phyloP scores from a whole-genome alignment of 2,113 vertebrate genomes.

The Marmota flaviventris region DNA sequence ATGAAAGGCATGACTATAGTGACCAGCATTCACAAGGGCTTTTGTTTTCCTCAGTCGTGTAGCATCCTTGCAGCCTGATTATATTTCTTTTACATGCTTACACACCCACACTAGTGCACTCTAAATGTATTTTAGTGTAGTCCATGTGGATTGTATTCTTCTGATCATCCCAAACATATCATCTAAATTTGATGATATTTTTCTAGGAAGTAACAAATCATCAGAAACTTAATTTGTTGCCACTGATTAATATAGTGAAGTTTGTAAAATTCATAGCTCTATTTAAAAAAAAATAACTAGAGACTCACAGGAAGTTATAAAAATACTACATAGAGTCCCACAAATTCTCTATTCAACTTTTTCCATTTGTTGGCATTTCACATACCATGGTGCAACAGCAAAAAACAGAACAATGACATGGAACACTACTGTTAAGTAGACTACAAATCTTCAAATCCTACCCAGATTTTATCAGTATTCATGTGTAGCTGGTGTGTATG shows the following conservation, averaged over 20 bases:
- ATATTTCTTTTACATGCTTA: not conserved
- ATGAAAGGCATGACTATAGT: no score
- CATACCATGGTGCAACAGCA: not conserved
- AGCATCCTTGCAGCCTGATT: not conserved
- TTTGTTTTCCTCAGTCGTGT: not conserved
- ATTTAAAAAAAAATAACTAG: conserved; percentile 55
- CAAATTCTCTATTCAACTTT: not conserved
- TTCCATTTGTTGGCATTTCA: not conserved
- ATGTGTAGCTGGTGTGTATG: not conserved
- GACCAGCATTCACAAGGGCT: not conserved
- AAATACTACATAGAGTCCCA: not conserved
- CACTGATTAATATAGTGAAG: not conserved
- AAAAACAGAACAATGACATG: not conserved
- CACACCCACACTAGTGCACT: rapidly evolving
- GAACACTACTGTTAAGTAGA: not conserved
- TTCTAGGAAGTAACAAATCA: not conserved
- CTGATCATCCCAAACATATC: not conserved
- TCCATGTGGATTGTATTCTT: not conserved
- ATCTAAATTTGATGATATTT: not conserved
- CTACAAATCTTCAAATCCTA: not conserved
- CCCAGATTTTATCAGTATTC: not conserved
- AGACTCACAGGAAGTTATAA: not conserved
- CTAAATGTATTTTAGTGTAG: not conserved
- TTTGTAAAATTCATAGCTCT: not conserved
- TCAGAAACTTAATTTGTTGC: not conserved